Conservation (phyloP, 1,140 invertebrate species). For the Eufriesea mexicana region DNA sequence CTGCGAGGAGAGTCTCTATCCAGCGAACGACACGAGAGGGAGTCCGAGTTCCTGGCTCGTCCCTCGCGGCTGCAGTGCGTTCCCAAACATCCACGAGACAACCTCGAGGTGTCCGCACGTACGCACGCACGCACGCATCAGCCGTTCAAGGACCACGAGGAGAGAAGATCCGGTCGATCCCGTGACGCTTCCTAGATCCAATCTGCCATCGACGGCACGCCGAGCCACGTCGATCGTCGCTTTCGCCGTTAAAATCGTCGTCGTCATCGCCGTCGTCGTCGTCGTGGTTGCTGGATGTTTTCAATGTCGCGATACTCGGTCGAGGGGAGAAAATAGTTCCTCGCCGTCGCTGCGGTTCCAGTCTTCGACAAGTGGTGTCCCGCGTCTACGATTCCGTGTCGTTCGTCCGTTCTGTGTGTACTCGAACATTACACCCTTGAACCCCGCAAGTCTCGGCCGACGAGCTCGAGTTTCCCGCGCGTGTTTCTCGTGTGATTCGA, state of each 20-base stretch:
- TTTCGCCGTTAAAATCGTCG: background rate
- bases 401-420: background rate
- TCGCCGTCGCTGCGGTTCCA: background rate
- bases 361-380: background rate
- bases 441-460: no score
- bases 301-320: background rate
- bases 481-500: background rate
- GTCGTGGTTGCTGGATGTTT: background rate
- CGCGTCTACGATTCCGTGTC: background rate
- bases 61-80: slow-evolving; percentile 68
- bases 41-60: slow-evolving; percentile 69
- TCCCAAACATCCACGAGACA: slow-evolving; percentile 67
- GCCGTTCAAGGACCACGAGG: slow-evolving; percentile 49
- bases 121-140: slow-evolving; percentile 52
- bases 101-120: slow-evolving; percentile 59
- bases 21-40: slow-evolving; percentile 66
- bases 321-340: background rate
- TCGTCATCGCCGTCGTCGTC: no score
- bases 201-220: slow-evolving; percentile 4
- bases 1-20: slow-evolving; percentile 62
- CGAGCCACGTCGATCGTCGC: background rate
- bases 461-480: slow-evolving; percentile 7
- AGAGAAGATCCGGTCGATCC: slow-evolving; percentile 7
- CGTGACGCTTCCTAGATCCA: background rate
- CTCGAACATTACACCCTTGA: background rate